Evolutionary conservation across 2,888 invertebrate species (phyloP).

Genomic region (Ectemnius lituratus): DNA sequence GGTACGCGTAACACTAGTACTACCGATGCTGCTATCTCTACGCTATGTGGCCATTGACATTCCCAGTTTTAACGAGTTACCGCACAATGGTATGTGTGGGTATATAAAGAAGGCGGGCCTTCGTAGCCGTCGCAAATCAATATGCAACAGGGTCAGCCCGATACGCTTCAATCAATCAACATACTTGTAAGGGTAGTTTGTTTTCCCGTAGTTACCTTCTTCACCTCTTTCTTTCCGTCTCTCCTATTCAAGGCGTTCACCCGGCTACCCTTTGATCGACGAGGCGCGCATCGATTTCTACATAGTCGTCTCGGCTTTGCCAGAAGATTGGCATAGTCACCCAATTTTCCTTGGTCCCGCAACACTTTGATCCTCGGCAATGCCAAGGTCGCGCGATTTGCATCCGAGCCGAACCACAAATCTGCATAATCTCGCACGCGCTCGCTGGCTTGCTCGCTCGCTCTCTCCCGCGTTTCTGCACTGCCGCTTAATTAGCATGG

Average conservation of each 20-base stretch:
- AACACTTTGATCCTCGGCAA: not conserved
- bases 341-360: not conserved
- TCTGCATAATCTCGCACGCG: constrained; percentile 1
- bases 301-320: not conserved
- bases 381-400: constrained; percentile 15
- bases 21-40: constrained; percentile 7
- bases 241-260: too few relatives aligned
- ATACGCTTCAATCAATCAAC: constrained; percentile 14
- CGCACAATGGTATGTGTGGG: not conserved
- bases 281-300: not conserved
- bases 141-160: constrained; percentile 26
- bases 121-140: constrained; percentile 34
- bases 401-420: not conserved
- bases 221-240: constrained; percentile 6
- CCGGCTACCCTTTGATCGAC: not conserved
- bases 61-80: constrained; percentile 14
- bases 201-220: constrained; percentile 9
- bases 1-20: constrained; percentile 8
- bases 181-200: constrained; percentile 18
- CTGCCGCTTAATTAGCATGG: constrained; percentile 10
- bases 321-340: not conserved
- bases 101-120: constrained; percentile 26
- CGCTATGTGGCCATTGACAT: constrained; percentile 4
- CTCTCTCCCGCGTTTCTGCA: too few relatives aligned
- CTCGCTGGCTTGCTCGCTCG: not conserved